Percentiles rank a stretch among this genome's conserved stretches.
phyloP scores from a whole-genome alignment of 2,888 invertebrate species.

The Gastrophysa polygoni region DNA sequence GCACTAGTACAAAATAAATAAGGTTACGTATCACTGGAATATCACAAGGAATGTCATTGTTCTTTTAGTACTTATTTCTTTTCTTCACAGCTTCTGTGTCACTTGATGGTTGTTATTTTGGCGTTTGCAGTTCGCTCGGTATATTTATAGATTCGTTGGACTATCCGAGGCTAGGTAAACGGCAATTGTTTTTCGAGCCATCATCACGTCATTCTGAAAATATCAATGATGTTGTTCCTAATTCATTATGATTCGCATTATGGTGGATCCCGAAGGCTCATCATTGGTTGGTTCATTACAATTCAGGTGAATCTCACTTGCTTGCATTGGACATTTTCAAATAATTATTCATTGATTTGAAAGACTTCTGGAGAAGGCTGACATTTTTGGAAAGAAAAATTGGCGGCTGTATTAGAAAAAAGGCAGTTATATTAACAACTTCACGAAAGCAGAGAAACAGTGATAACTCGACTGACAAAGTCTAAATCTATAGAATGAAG shows the following conservation, averaged over 20 bases:
- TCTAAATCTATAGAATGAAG: too few relatives aligned
- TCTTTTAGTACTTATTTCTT: conserved; percentile 1
- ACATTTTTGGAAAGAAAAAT: too few relatives aligned
- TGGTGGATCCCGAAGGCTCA: not conserved
- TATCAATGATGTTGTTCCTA: not conserved
- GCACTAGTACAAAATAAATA: conserved; percentile 22
- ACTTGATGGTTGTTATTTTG: conserved; percentile 12
- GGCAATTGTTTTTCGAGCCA: conserved; percentile 22
- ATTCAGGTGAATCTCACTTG: too few relatives aligned
- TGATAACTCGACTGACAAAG: too few relatives aligned
- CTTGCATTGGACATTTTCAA: too few relatives aligned
- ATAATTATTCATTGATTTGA: too few relatives aligned
- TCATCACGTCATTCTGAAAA: conserved; percentile 22
- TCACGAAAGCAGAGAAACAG: too few relatives aligned
- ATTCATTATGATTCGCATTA: conserved; percentile 18
- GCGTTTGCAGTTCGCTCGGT: conserved; percentile 3
- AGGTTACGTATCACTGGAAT: conserved; percentile 29
- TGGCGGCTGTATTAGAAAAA: too few relatives aligned
- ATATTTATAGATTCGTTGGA: conserved; percentile 9
- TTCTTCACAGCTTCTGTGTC: conserved; percentile 6
- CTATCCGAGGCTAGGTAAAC: conserved; percentile 23
- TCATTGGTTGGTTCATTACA: too few relatives aligned
- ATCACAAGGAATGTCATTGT: conserved; percentile 31
- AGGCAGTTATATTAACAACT: too few relatives aligned
- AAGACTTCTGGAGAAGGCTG: too few relatives aligned